phyloP scores from a whole-genome alignment of 2,797 vertebrate genomes.

The Pseudochirops corinnae region DNA sequence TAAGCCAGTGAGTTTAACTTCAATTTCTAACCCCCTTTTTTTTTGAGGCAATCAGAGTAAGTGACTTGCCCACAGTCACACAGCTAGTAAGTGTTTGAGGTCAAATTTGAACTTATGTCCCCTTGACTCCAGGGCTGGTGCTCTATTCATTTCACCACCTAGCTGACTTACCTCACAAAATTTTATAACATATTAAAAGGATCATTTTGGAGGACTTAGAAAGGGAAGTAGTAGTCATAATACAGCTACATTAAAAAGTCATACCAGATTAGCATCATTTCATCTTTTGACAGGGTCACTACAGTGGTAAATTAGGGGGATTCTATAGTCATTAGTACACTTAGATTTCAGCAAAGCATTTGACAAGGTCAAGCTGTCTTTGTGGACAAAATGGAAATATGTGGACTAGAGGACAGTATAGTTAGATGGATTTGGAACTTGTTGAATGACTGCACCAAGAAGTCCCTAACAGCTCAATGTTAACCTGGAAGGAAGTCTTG shows the following conservation, averaged over 20 bases:
- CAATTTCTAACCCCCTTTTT: neutral
- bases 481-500: neutral
- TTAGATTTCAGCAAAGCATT: neutral
- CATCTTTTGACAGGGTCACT: neutral
- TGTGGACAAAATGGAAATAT: neutral
- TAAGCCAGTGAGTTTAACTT: neutral
- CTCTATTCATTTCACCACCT: neutral
- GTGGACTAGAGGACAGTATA: neutral
- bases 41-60: neutral
- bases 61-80: neutral
- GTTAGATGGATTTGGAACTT: neutral
- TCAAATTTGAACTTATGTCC: neutral
- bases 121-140: neutral
- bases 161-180: neutral
- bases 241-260: neutral
- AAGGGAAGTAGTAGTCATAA: neutral
- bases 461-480: neutral
- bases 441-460: neutral
- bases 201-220: neutral
- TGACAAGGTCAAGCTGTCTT: neutral
- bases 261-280: neutral
- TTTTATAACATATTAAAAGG: neutral
- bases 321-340: neutral
- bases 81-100: neutral
- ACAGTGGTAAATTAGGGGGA: neutral